Evolutionary conservation across 2,797 vertebrate genomes (phyloP).

Genomic region (Ctenopoma multispine): DNA sequence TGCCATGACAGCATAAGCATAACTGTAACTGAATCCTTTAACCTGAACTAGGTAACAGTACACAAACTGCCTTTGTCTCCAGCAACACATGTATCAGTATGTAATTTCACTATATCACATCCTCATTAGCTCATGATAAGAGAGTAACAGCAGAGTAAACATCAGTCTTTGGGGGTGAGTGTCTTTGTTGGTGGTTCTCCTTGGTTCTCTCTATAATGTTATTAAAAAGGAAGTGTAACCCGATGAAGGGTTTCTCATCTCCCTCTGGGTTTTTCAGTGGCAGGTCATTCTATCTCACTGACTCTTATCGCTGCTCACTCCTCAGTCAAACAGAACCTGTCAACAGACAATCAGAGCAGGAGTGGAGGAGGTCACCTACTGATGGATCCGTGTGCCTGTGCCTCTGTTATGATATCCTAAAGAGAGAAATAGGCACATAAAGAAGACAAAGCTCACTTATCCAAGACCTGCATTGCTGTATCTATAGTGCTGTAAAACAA

Average conservation of each 20-base stretch:
- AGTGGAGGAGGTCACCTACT: slow-evolving; percentile 71
- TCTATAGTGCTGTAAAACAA: slow-evolving; percentile 66
- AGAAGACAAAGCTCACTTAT: slow-evolving; percentile 70
- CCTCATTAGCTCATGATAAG: slow-evolving; percentile 53
- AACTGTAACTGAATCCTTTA: slow-evolving; percentile 58
- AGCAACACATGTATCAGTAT: slow-evolving; percentile 29
- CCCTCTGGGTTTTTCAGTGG: slow-evolving; percentile 33
- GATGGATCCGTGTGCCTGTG: slow-evolving; percentile 46
- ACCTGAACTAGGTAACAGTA: slow-evolving; percentile 31
- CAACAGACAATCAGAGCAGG: slow-evolving; percentile 70
- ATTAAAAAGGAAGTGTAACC: slow-evolving; percentile 60
- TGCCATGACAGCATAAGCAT: slow-evolving; percentile 35
- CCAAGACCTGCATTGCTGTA: slow-evolving; percentile 44
- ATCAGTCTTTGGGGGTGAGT: slow-evolving; percentile 36
- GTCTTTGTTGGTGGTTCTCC: slow-evolving; percentile 45
- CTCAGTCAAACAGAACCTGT: slow-evolving; percentile 64
- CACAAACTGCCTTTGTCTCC: slow-evolving; percentile 61
- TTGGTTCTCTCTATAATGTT: slow-evolving; percentile 46
- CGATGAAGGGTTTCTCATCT: slow-evolving; percentile 35
- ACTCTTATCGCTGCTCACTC: slow-evolving; percentile 64
- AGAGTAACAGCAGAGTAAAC: slow-evolving; percentile 49
- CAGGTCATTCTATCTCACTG: slow-evolving; percentile 51
- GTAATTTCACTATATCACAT: slow-evolving; percentile 50
- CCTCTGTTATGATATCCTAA: slow-evolving; percentile 72
- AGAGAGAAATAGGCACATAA: slow-evolving; percentile 72